phyloP scores from a whole-genome alignment of 2,113 vertebrate species.

The Trematocara zebra region DNA sequence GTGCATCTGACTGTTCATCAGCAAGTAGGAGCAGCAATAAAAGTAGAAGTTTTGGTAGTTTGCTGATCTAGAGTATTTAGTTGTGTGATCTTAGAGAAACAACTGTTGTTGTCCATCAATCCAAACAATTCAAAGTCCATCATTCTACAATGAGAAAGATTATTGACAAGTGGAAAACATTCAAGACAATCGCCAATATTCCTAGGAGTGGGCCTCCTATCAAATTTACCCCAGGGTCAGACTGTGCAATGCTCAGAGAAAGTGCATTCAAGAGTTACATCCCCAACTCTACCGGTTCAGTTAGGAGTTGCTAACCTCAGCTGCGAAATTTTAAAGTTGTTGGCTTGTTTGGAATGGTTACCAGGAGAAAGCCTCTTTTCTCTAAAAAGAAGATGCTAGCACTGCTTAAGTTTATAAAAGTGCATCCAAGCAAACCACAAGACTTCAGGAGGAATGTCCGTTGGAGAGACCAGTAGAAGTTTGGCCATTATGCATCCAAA shows the following conservation, averaged over 20 bases:
- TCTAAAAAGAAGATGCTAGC: neutral
- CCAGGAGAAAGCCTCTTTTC: neutral
- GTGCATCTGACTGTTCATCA: neutral
- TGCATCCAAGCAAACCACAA: neutral
- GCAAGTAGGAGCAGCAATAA: no score
- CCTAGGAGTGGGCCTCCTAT: neutral
- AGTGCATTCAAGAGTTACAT: neutral
- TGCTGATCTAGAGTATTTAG: neutral
- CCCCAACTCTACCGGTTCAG: neutral
- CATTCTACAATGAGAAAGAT: neutral
- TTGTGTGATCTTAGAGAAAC: neutral
- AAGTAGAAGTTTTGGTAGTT: neutral
- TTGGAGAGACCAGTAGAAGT: neutral
- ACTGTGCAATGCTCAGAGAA: neutral
- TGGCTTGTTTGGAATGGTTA: neutral
- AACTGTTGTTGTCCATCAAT: neutral
- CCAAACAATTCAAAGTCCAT: neutral
- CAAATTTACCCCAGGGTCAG: neutral
- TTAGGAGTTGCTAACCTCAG: neutral
- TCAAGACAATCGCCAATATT: neutral
- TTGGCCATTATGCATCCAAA: neutral
- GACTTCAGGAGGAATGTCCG: neutral
- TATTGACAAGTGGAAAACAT: neutral
- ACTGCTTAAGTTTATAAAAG: neutral
- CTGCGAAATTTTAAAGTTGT: fast-evolving